Base-by-base conservation (phyloP, 1,140 invertebrate genomes). In the Steinernema khuongi region DNA sequence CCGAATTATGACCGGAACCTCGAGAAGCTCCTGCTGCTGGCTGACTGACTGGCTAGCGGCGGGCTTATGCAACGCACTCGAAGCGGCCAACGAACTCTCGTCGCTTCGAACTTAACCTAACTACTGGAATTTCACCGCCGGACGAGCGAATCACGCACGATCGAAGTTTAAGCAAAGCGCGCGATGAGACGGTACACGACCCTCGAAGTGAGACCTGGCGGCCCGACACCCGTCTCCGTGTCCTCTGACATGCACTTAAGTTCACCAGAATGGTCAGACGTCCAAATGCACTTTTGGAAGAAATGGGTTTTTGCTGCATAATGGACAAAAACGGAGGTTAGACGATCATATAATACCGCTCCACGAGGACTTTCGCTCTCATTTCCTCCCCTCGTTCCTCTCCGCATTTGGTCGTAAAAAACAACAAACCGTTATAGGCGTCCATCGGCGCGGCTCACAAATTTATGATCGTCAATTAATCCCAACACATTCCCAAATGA, bases 401-500 rank as follows among this genome's bases (percentile, higher is more conserved):
- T 60, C 50, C 22, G 11, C 50, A 60, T 60, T 60, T 60, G 50
- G 50, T 60, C 50, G 50, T 60, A 60, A 60, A 60, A 60, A 60
- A 60, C 26, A 60, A 60, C 11, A 60, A 60, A 60, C 50, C 50
- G 50, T 60, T 60, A 11, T 7, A 60, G 14, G 50, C 22, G 50
- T 4, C 50, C 50, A 22, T 60, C 19, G 2, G 26, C 7, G 19
- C 11, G 50, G 19, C 50, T 60, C 50, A 60, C 50, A 60, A 60
- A 60, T 60, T 60, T 60, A 60, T 60, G 50, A 60, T 60, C 50
- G 50, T 60, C 50, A 60, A 60, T 60, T 60, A 60, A 60, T 60
- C 50, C 36, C 50, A 60, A 60, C 50, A 60, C 50, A 60, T 60
- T 60, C 50, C 50, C 50, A 60, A 60, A 60, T 60, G 50, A 60